A percentile compares a stretch with the other conserved stretches of the same genome.
These are phyloP conservation scores for Folsomia candida DNA, from an alignment of 2,888 invertebrate genomes.

Conservation along the genomic window DNA sequence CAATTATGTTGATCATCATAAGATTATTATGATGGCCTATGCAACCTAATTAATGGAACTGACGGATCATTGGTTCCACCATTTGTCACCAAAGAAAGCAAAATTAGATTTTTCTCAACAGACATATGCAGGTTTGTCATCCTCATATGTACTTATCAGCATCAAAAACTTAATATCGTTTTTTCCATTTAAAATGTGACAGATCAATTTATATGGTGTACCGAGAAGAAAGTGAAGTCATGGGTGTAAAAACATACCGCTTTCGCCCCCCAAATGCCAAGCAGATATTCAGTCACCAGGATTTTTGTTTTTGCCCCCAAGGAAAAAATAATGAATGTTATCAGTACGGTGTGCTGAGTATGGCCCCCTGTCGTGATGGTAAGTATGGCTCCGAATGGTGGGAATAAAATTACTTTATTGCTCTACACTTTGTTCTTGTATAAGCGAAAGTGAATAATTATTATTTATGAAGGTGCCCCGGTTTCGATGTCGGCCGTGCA, in stretches of 20 bases:
- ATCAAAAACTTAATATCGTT: background rate
- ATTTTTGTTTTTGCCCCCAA: slow-evolving; percentile 49
- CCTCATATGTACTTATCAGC: background rate
- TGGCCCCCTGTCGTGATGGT: slow-evolving; percentile 49
- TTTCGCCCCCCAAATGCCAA: slow-evolving; percentile 49
- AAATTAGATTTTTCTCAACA: slow-evolving; percentile 46
- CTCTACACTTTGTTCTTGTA: too few species aligned
- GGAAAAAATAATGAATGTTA: slow-evolving; percentile 45
- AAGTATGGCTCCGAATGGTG: too few species aligned
- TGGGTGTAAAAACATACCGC: slow-evolving; percentile 41
- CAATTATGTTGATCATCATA: too few species aligned
- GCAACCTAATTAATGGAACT: slow-evolving; percentile 48
- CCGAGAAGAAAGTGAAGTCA: slow-evolving; percentile 37
- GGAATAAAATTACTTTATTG: too few species aligned
- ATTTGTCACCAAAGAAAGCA: slow-evolving; percentile 45
- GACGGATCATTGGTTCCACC: slow-evolving; percentile 47
- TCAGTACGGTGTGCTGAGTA: slow-evolving; percentile 46
- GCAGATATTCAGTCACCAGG: slow-evolving; percentile 43
- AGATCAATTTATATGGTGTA: slow-evolving; percentile 44
- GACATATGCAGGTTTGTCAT: slow-evolving; percentile 46
- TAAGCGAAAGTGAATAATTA: too few species aligned
- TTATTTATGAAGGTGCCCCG: slow-evolving; percentile 68
- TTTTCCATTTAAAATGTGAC: too few species aligned
- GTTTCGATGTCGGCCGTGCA: slow-evolving; percentile 86
- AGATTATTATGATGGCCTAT: slow-evolving; percentile 44